Conservation (phyloP, 2,888 invertebrate species). For the Zhengitettix transpicula region DNA sequence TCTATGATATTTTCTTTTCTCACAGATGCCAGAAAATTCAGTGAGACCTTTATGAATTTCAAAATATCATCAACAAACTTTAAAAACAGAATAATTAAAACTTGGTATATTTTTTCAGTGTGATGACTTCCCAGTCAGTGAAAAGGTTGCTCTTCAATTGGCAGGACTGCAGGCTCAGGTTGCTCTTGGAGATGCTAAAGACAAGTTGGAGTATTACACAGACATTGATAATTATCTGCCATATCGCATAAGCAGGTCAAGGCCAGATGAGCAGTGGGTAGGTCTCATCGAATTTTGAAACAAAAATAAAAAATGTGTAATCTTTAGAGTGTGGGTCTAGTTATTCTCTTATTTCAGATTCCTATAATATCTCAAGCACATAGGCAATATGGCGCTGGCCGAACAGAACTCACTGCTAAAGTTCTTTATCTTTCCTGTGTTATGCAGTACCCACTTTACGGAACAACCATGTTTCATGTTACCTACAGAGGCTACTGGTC, state of each 20-base stretch:
- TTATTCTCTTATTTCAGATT: slow-evolving; percentile 28
- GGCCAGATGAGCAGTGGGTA: slow-evolving; percentile 73
- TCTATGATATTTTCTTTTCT: too few species aligned
- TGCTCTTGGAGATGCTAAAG: slow-evolving; percentile 71
- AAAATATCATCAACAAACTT: too few species aligned
- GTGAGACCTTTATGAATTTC: too few species aligned
- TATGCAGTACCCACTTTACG: slow-evolving; percentile 89
- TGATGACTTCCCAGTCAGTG: slow-evolving; percentile 89
- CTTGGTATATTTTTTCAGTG: slow-evolving; percentile 35
- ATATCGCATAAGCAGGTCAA: slow-evolving; percentile 57
- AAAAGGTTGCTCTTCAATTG: slow-evolving; percentile 83
- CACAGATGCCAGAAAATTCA: too few species aligned
- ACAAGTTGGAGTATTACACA: slow-evolving; percentile 70
- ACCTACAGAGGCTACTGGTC: slow-evolving; percentile 90
- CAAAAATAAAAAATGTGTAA: not conserved
- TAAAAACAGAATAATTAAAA: not conserved
- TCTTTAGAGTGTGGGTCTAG: not conserved
- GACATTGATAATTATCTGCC: slow-evolving; percentile 84
- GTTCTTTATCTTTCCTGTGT: slow-evolving; percentile 87
- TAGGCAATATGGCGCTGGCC: slow-evolving; percentile 79
- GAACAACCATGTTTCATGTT: slow-evolving; percentile 72
- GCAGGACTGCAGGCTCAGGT: slow-evolving; percentile 92
- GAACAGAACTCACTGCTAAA: slow-evolving; percentile 80
- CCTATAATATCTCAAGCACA: slow-evolving; percentile 78
- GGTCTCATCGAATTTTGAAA: slow-evolving; percentile 14